Evolutionary conservation across 1,140 invertebrate species (phyloP), one percentile per base, ranked within the genome.

Genomic region (Drosophila pallidifrons): DNA sequence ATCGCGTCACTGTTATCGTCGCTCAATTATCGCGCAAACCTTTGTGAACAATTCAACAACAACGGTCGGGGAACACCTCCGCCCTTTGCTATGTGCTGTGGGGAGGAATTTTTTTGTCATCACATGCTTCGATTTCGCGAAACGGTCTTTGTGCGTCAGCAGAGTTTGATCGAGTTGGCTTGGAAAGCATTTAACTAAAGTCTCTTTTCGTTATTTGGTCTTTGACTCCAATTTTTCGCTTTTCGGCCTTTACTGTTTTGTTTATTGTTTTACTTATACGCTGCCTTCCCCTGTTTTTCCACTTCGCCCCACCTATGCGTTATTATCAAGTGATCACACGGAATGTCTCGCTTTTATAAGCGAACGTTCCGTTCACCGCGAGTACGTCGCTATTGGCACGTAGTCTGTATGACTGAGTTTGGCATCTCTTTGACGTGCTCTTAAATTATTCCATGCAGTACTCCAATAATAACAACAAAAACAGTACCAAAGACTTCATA

Each of bases 321-420:
- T 79, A 72, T 81, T 77, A 88, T 83, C 82, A 72, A 55, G 41
- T 52, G 66, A 38, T 38, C 47, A 11, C 20, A 43, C 35, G 15
- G n/a, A 45, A 55, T 64, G 41, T 45, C 52, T 60, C 45, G 45
- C 59, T 70, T 65, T 38, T 38, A 58, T 52, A 28, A 54, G 76
- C 35, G 49, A 54, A 41, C 30, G 47, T 11, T 60, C 30, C 6
- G 20, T 28, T 59, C 60, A 55, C 46, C 13, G 43, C 59, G 52
- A 68, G 35, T 69, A 89, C 85, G 85, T 75, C 65, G 66, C 75
- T 70, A 64, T 63, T 43, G 71, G 85, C 85, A 89, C 85, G 85
- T 89, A 89, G 81, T 74, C 80, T 80, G 59, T 68, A 55, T 77
- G 68, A 61, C 77, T 75, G 55, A 4, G 46, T 76, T 73, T 66